Conservation (phyloP, 2,797 vertebrate species). For the Corythornis leucogaster region DNA sequence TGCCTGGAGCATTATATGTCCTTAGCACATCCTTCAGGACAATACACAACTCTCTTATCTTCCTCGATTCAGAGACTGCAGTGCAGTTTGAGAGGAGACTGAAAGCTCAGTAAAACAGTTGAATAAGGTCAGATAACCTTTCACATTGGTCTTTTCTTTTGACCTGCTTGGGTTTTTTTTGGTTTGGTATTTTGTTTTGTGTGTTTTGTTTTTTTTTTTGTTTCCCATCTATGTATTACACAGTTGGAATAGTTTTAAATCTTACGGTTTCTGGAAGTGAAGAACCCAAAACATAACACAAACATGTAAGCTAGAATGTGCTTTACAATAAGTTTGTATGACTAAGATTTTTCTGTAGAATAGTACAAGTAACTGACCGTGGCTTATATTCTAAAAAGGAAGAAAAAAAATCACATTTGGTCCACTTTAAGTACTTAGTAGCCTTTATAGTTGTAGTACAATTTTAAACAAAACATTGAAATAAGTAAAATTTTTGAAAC, state of each 20-base stretch:
- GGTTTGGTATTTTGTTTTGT: too few species aligned
- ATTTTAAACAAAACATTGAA: not conserved
- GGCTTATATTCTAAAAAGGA: not conserved
- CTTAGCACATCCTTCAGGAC: constrained; percentile 39
- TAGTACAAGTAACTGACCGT: not conserved
- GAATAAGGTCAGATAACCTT: not conserved
- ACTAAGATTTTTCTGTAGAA: not conserved
- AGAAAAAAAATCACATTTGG: not conserved
- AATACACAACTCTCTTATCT: not conserved
- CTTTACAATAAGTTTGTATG: not conserved
- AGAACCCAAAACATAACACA: not conserved
- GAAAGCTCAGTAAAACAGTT: not conserved
- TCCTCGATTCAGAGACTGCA: not conserved
- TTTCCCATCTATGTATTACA: not conserved
- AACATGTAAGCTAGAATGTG: not conserved
- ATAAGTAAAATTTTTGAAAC: not conserved
- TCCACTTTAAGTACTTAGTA: not conserved
- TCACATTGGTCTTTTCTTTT: not conserved
- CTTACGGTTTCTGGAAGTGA: not conserved
- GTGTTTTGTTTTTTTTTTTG: not conserved
- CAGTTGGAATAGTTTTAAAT: not conserved
- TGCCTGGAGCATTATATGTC: constrained; percentile 49
- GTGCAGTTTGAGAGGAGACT: not conserved
- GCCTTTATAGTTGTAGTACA: not conserved
- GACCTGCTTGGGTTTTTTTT: not conserved